A percentile compares a stretch with the other conserved stretches of the same genome.
phyloP scores from a whole-genome alignment of 2,797 vertebrate genomes.

The Muscicapa striata region DNA sequence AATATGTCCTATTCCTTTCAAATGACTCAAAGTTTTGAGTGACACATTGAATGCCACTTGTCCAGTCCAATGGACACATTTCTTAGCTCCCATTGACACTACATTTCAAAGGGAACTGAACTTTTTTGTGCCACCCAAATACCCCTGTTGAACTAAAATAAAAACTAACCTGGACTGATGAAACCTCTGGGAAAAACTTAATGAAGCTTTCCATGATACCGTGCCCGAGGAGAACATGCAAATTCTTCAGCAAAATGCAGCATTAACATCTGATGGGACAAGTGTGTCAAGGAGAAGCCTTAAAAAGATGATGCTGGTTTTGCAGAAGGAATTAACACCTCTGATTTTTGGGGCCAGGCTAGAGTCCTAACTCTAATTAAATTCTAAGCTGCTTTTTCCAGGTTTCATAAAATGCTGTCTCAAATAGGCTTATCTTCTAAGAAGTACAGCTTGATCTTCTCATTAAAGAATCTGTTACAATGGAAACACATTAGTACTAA shows the following conservation, averaged over 20 bases:
- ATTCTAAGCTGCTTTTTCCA: conserved; percentile 3
- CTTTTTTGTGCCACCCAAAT: background rate
- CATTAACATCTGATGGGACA: background rate
- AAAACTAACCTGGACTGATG: background rate
- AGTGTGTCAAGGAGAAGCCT: background rate
- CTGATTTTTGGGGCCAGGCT: background rate
- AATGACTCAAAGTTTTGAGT: background rate
- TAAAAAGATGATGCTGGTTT: background rate
- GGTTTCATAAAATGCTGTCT: conserved; percentile 31
- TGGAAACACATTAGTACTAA: background rate
- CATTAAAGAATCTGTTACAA: conserved; percentile 26
- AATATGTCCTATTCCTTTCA: background rate
- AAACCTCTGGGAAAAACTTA: background rate
- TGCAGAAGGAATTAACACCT: background rate
- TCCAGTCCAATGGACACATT: background rate
- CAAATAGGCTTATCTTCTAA: conserved; percentile 28
- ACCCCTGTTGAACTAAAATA: background rate
- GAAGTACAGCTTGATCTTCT: background rate
- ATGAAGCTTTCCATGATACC: background rate
- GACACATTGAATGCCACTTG: background rate
- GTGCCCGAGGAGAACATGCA: background rate
- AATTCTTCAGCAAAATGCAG: background rate
- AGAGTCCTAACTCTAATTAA: conserved; percentile 28
- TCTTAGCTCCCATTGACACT: rapidly evolving
- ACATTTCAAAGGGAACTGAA: background rate